A percentile compares a stretch with the other conserved stretches of the same genome.
phyloP scores from a whole-genome alignment of 2,888 invertebrate species.

The Serripes groenlandicus region DNA sequence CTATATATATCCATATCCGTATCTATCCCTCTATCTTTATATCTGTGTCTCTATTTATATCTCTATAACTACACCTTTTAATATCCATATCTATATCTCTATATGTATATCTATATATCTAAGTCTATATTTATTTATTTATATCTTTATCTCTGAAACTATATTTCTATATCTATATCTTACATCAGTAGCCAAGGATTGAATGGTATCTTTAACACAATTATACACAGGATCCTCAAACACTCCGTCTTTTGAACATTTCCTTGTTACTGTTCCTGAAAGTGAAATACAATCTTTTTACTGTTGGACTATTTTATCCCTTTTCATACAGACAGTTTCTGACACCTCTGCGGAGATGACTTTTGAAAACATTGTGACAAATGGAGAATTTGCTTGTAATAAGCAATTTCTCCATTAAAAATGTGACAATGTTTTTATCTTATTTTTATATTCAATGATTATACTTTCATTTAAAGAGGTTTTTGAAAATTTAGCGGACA shows the following conservation, averaged over 20 bases:
- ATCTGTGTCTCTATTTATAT: too few species aligned
- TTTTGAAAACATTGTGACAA: background rate
- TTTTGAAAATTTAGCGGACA: too few species aligned
- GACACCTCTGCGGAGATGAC: background rate
- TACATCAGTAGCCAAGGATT: background rate
- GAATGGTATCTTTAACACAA: conserved; percentile 31
- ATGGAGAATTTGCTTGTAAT: background rate
- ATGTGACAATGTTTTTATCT: background rate
- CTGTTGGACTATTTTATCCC: background rate
- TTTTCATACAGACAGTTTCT: background rate
- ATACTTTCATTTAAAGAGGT: too few species aligned
- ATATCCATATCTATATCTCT: too few species aligned
- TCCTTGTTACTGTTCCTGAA: conserved; percentile 41
- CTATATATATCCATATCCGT: too few species aligned
- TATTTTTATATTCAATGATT: too few species aligned
- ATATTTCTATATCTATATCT: too few species aligned
- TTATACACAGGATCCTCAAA: conserved; percentile 43
- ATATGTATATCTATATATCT: too few species aligned
- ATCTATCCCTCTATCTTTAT: too few species aligned
- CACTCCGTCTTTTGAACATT: conserved; percentile 16
- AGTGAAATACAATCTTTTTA: background rate
- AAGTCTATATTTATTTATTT: too few species aligned
- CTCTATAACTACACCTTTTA: too few species aligned
- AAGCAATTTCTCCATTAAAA: background rate
- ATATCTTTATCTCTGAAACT: too few species aligned